Evolutionary conservation across 53 echinoderm and acorn worm species (phyloP), one percentile per base, ranked within the genome.

Genomic region (Crossaster papposus): DNA sequence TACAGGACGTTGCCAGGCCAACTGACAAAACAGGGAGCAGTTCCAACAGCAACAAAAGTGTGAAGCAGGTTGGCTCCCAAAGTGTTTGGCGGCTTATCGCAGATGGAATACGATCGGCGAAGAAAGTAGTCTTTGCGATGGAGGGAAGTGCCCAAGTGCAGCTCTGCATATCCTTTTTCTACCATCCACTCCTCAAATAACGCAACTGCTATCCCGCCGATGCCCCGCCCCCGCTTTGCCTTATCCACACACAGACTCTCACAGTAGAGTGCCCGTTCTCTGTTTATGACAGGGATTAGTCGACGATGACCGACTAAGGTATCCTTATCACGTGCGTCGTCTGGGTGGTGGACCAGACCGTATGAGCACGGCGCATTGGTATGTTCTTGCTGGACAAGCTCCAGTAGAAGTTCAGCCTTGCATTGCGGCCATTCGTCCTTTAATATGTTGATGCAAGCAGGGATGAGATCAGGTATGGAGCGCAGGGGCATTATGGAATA

Each of bases 371-470:
- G 71, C 26, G 32, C 71, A 28, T 2, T 12, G 24, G 71, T 28
- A 30, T 29, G 71, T n/a, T 71, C 71, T 31, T 71, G 71, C 29
- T 71, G 28, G 30, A 71, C 71, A 4, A 71, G 29, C 32, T 12
- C 5, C 71, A 30, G 71, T 71, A 71, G 32, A 31, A 71, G 71
- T 12, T 71, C 26, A 7, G 71, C 32, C 71, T 71, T 71, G 32
- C 71, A 71, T 13, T 71, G 71, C 71, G 30, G 32, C 71, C 71
- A 71, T n/a, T 71, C 71, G 4, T 71, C 71, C 71, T 71, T 71
- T n/a, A 71, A 71, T 7, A 71, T 71, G 12, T 31, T 29, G 71
- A 31, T n/a, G 71, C 71, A 71, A 31, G 71, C 24, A 71, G 71
- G 30, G 32, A 71, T 71, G 71, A 71, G 71, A 13, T 71, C 29